Conservation (phyloP, 2,797 vertebrate genomes). For the Lophius americanus region DNA sequence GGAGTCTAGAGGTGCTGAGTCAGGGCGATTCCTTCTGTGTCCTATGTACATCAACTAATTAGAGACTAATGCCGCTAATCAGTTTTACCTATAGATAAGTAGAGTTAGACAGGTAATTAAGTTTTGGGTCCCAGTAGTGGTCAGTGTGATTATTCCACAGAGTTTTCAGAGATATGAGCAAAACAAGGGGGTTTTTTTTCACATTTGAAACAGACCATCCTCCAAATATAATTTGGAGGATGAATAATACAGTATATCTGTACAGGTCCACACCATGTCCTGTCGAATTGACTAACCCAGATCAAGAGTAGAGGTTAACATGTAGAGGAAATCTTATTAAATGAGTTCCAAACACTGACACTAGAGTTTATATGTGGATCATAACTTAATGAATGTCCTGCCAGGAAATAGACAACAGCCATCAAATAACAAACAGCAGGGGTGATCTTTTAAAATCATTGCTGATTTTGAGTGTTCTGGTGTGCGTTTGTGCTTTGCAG, state of each 20-base stretch:
- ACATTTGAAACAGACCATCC: too few relatives aligned
- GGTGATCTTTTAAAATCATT: conserved; percentile 8
- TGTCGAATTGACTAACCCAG: too few relatives aligned
- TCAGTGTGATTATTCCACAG: too few relatives aligned
- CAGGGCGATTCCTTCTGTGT: conserved; percentile 42
- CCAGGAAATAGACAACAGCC: background rate
- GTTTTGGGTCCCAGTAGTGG: too few relatives aligned
- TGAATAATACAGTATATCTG: too few relatives aligned
- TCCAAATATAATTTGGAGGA: too few relatives aligned
- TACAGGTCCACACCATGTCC: too few relatives aligned
- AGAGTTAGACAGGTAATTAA: background rate
- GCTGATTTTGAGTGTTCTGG: conserved; percentile 15
- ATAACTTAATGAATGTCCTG: conserved; percentile 7
- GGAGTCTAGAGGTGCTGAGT: conserved; percentile 71
- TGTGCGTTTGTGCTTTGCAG: conserved; percentile 65
- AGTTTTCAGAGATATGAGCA: too few relatives aligned
- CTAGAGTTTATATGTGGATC: background rate
- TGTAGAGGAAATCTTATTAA: conserved; percentile 19
- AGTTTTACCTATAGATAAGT: background rate
- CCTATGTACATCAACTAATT: conserved; percentile 6
- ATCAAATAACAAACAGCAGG: conserved; percentile 7
- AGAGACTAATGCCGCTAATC: conserved; percentile 13
- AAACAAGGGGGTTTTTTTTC: too few relatives aligned
- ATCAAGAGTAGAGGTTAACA: too few relatives aligned
- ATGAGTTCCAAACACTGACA: conserved; percentile 5